Base-by-base conservation (phyloP, 2,888 invertebrate species). In the Copidosoma aretas region DNA sequence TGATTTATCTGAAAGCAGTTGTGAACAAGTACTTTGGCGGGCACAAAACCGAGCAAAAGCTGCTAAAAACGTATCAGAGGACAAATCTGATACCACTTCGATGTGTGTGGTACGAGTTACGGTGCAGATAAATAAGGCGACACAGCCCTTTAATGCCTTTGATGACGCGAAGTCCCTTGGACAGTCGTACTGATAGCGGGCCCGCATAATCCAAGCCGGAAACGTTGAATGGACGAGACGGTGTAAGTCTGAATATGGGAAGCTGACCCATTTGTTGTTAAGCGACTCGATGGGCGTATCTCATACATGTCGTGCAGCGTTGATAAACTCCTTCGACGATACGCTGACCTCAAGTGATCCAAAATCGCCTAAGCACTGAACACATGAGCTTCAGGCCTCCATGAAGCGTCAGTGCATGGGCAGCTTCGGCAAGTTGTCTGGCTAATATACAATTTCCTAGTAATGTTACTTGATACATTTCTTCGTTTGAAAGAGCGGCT, bases 1-100 rank as follows among this genome's bases (percentile, higher is more conserved):
- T 1, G 77, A 78, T 52, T 75, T 76, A 57, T 80, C 79, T 54
- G 74, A 75, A 53, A 73, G 70, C n/a, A 77, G 57, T 12, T 69
- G 61, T 0, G n/a, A 12, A 12, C 73, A 71, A 0, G 60, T 39
- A 0, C 78, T 76, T 39, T 77, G 60, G 24, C 77, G 65, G 17
- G 75, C 64, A 0, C 72, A 64, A 52, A 79, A 78, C 39, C 77
- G 64, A 39, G 66, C 53, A 25, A 73, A 73, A 0, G 76, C 75
- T 0, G 75, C 75, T 0, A 79, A 12, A 32, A 80, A 79, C 8
- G 71, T 62, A 1, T 72, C 69, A 0, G 77, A 61, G 0, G 75
- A 39, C 15, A 75, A 67, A 56, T 76, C 3, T 12, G 60, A 71
- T 0, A 74, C 73, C 12, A 74, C 46, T 32, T 77, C 76, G 8